Base-by-base conservation (phyloP, 2,113 vertebrate species). In the Callorhinus ursinus region DNA sequence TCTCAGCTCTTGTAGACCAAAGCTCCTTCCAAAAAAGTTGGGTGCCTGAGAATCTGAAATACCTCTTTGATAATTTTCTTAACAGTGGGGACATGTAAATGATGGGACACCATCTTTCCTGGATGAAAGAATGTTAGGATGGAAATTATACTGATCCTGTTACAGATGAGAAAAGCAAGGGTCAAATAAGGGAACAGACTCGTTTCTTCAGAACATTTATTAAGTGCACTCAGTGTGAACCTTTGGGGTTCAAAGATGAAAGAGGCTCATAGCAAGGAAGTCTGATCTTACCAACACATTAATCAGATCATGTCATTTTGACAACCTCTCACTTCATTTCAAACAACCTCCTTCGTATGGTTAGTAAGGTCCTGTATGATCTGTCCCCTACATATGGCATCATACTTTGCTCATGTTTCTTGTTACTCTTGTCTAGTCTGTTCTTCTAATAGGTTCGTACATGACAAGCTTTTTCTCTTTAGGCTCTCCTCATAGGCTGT, bases 1-100 rank as follows among this genome's bases (percentile, higher is more conserved):
- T 92, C 87, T 98, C 77, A 65, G 77, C 72, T 97, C 57, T 93
- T 94, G 72, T 3, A 3, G 51, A 97, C 95, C 93, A 90, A 98
- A 94, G 90, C 82, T 97, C 93, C 71, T 95, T 97, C 93, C 59
- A 93, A 84, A 97, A 90, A 95, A 88, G 55, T 96, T 31, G 4
- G 86, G 95, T 67, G 74, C 91, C 71, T 63, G 79, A 93, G 61
- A 74, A 53, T 84, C 49, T 90, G 79, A 86, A 95, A 12, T 39
- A 28, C 85, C 88, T 98, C 81, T 95, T 77, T 80, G 90, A 96
- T 94, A 63, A 65, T 88, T 97, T 92, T 97, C 26, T 55, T 57
- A 90, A 2, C 24, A 82, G 76, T 13, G 13, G 31, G 42, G 67
- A 63, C 28, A 6, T 7, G 21, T 92, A 72, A 55, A 88, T 92